These are phyloP conservation scores for Cremastinae sp. DNA, from an alignment of 2,888 invertebrate genomes.

Conservation along the genomic window DNA sequence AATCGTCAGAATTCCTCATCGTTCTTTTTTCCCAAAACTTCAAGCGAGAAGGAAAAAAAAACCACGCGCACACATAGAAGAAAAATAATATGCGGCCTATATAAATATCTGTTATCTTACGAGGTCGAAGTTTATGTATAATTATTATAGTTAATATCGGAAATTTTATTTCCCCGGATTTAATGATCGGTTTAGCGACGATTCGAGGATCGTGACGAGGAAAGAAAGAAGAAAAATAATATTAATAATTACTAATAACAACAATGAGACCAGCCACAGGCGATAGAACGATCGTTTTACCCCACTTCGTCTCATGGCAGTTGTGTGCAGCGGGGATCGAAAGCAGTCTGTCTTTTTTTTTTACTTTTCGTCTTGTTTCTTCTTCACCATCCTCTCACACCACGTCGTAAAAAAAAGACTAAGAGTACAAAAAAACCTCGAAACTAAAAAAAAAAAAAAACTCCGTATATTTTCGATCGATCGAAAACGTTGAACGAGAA, in stretches of 20 bases:
- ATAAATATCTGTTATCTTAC: slow-evolving; percentile 50
- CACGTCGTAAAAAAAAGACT: slow-evolving; percentile 33
- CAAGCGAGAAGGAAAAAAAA: slow-evolving; percentile 33
- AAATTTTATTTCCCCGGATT: slow-evolving; percentile 33
- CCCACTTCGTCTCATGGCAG: slow-evolving; percentile 47
- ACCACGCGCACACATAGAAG: not conserved
- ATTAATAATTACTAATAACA: not conserved
- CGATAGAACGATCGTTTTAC: slow-evolving; percentile 65
- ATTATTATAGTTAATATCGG: slow-evolving; percentile 35
- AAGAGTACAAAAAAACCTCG: slow-evolving; percentile 13
- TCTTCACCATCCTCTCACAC: slow-evolving; percentile 25
- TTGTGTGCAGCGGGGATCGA: slow-evolving; percentile 28
- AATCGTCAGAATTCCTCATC: slow-evolving; percentile 27
- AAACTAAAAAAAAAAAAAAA: slow-evolving; percentile 13
- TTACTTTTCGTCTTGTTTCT: slow-evolving; percentile 16
- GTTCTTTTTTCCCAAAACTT: slow-evolving; percentile 2
- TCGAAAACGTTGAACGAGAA: slow-evolving; percentile 1
- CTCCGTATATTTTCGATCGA: not conserved
- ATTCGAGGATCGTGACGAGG: slow-evolving; percentile 40
- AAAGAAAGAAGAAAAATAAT: slow-evolving; percentile 48
- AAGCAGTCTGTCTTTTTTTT: not conserved
- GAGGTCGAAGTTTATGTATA: slow-evolving; percentile 45
- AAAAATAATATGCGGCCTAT: slow-evolving; percentile 35
- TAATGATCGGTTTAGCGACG: slow-evolving; percentile 35
- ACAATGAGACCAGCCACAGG: slow-evolving; percentile 71